Conservation (phyloP, 2,888 invertebrate species). For the Siphonodentalium dalli region DNA sequence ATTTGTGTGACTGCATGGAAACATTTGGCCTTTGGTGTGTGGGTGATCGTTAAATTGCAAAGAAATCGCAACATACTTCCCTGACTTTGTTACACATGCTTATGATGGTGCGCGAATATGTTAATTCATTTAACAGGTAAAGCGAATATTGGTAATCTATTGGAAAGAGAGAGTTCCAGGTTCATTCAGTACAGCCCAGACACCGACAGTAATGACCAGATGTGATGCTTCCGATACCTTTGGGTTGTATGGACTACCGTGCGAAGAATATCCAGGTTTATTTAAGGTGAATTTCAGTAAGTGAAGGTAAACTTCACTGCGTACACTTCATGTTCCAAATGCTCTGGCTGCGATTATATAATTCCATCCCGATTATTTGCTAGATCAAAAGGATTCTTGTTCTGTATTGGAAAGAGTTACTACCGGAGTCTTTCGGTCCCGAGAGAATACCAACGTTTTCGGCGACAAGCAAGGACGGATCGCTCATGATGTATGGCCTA, state of each 20-base stretch:
- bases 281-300: constrained; percentile 49
- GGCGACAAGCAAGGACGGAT: no score
- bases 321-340: neutral
- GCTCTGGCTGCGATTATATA: neutral
- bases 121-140: constrained; percentile 35
- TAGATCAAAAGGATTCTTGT: no score
- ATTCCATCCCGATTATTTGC: no score
- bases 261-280: constrained; percentile 58
- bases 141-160: constrained; percentile 48
- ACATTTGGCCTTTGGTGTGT: no score
- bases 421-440: no score
- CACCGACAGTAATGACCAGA: constrained; percentile 42
- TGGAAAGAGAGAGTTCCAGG: constrained; percentile 45
- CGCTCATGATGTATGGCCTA: constrained; percentile 50
- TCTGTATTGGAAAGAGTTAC: no score
- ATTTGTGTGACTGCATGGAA: no score
- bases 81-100: neutral
- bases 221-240: no score
- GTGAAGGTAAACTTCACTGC: neutral
- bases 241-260: constrained; percentile 53
- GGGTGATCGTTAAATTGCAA: no score
- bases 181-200: constrained; percentile 21
- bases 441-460: no score
- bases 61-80: no score
- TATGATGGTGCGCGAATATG: neutral